These are phyloP conservation scores for Dysmachus trigonus DNA, from an alignment of 2,888 invertebrate genomes.

Conservation along the genomic window DNA sequence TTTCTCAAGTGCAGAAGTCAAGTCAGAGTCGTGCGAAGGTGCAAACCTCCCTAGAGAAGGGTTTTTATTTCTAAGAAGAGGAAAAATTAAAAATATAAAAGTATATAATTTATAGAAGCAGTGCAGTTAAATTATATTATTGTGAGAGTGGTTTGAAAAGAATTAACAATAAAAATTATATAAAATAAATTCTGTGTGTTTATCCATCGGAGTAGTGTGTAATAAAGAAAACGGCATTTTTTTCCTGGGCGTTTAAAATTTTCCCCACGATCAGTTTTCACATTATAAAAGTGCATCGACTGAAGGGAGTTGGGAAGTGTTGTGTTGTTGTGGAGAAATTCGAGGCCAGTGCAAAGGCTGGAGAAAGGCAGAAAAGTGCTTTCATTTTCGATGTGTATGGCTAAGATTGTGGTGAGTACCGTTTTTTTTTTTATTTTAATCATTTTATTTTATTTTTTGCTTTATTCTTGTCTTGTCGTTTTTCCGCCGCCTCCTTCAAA, in stretches of 20 bases:
- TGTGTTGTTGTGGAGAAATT: not conserved
- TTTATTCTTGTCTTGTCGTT: not conserved
- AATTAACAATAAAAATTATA: not conserved
- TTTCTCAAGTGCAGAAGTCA: not conserved
- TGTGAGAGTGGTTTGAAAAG: not conserved
- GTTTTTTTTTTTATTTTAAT: not conserved
- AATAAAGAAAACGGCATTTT: not conserved
- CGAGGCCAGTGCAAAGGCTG: not conserved
- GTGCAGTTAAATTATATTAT: not conserved
- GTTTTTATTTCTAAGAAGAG: not conserved
- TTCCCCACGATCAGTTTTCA: not conserved
- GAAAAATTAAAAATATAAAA: not conserved
- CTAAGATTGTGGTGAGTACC: slow-evolving; percentile 77
- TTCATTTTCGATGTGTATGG: slow-evolving; percentile 77
- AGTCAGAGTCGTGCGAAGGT: not conserved
- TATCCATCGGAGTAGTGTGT: not conserved
- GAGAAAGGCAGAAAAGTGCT: not conserved
- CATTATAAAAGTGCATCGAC: not conserved
- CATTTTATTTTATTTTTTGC: not conserved
- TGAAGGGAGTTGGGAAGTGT: not conserved
- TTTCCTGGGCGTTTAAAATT: not conserved
- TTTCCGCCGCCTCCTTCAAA: not conserved
- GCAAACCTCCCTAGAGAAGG: not conserved
- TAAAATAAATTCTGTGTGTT: not conserved
- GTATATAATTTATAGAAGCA: not conserved